Evolutionary conservation across 2,888 invertebrate genomes (phyloP).

Genomic region (Brenthis ino): DNA sequence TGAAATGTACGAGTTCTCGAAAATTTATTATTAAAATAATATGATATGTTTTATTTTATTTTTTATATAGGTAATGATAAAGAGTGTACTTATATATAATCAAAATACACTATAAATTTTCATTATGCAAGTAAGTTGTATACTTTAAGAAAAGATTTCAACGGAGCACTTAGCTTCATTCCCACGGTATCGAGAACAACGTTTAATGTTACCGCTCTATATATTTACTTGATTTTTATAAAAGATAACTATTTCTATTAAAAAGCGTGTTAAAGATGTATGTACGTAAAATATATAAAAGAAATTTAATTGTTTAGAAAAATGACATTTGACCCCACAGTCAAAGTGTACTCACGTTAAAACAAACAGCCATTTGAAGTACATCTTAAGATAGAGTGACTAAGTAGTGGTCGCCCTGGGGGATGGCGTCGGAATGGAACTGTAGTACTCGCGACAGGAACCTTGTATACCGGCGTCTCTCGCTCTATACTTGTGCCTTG

Average conservation of each 20-base stretch:
- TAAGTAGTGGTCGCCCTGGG: slow-evolving; percentile 44
- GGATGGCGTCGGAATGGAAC: slow-evolving; percentile 61
- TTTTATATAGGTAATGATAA: too few relatives aligned
- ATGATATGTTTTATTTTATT: too few relatives aligned
- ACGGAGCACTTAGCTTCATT: slow-evolving; percentile 9
- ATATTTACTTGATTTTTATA: neutral
- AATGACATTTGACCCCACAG: slow-evolving; percentile 13
- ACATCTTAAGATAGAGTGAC: slow-evolving; percentile 38
- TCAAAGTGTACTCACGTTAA: slow-evolving; percentile 49
- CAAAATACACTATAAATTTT: too few relatives aligned
- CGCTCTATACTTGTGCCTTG: slow-evolving; percentile 71
- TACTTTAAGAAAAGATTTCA: slow-evolving; percentile 14
- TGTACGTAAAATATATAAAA: neutral
- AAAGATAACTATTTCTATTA: neutral
- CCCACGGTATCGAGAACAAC: slow-evolving; percentile 24
- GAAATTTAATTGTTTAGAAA: neutral
- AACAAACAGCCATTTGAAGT: slow-evolving; percentile 44
- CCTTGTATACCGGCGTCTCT: slow-evolving; percentile 71
- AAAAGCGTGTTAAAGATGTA: neutral
- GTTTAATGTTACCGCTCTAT: neutral
- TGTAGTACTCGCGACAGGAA: slow-evolving; percentile 61
- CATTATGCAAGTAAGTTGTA: neutral
- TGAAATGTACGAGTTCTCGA: too few relatives aligned
- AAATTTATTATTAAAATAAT: too few relatives aligned
- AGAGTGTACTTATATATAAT: too few relatives aligned